Base-by-base conservation (phyloP, 2,797 vertebrate species). In the Spinus olivaceus region DNA sequence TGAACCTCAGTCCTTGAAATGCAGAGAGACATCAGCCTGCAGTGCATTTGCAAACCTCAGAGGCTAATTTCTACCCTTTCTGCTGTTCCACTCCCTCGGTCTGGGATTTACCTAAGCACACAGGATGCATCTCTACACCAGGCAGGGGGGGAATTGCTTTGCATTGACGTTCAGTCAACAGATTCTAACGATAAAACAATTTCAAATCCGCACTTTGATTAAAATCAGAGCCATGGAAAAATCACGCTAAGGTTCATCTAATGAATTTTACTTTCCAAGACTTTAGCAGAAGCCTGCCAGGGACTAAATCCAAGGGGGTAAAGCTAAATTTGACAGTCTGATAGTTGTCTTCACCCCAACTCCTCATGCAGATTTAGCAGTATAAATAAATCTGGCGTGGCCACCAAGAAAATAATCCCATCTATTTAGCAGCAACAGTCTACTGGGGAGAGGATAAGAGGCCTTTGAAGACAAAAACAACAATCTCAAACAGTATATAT, bases 201-300 rank as follows among this genome's bases (percentile, higher is more conserved):
- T 97, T 91, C 81, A 91, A 79, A 94, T 83, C 94, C 30, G 2
- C 71, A 22, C 92, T 98, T 97, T 96, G 91, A 96, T 81, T 97
- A 97, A 97, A 97, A 89, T 82, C 94, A 92, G 92, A 97, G 94
- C 94, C 92, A 70, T 11, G 50, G 81, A 91, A 93, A 96, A 93
- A 92, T 95, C 95, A 73, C 12, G 65, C 91, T 86, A 95, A 94
- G 86, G 87, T 96, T 80, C 42, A 59, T 78, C 82, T 76, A 90
- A 96, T 77, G 67, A 94, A 87, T 96, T 96, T 95, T 71, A 85
- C 87, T 88, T 92, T 69, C 73, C 83, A 53, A 54, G 90, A 76
- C 35, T 93, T 82, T 10, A 84, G 83, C 56, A 86, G 59, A 51
- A 39, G 57, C 32, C 72, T 95, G 86, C 78, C 44, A n/a, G 79